Evolutionary conservation across 2,113 vertebrate genomes (phyloP).

Genomic region (Brienomyrus brachyistius): DNA sequence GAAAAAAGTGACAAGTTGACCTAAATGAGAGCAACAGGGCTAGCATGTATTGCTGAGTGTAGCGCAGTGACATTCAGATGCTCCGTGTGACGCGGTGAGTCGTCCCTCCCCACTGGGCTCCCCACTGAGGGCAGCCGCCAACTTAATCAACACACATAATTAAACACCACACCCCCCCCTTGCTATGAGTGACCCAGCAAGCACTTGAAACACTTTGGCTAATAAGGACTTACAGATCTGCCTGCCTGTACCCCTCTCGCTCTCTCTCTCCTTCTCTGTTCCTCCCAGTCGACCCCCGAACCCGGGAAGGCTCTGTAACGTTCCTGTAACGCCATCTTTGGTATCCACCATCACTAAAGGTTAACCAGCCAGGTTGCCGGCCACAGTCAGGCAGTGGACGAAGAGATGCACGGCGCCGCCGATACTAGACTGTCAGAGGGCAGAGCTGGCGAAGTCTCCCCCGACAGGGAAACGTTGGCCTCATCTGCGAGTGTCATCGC

Average conservation of each 20-base stretch:
- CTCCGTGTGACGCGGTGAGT: neutral
- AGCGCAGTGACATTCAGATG: neutral
- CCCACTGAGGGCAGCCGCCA: slow-evolving; percentile 30
- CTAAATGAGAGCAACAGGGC: neutral
- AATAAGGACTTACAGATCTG: neutral
- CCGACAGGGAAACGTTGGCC: neutral
- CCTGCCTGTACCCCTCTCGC: neutral
- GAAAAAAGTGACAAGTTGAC: neutral
- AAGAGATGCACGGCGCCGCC: neutral
- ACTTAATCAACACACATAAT: slow-evolving; percentile 45
- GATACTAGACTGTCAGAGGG: neutral
- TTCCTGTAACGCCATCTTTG: neutral
- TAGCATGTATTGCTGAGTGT: neutral
- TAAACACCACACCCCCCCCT: slow-evolving; percentile 28
- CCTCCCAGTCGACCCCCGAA: neutral
- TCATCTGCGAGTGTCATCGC: neutral
- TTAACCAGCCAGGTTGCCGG: neutral
- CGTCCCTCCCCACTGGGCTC: neutral
- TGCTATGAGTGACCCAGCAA: slow-evolving; percentile 17
- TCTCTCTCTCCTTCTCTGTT: neutral
- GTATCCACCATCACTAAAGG: neutral
- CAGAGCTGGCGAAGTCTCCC: neutral
- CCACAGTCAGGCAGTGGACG: neutral
- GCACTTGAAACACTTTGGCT: slow-evolving; percentile 21
- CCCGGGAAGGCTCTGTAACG: neutral